A percentile compares a stretch with the other conserved stretches of the same genome.
These are phyloP conservation scores for Boloria selene DNA, from an alignment of 2,888 invertebrate species.

Conservation along the genomic window DNA sequence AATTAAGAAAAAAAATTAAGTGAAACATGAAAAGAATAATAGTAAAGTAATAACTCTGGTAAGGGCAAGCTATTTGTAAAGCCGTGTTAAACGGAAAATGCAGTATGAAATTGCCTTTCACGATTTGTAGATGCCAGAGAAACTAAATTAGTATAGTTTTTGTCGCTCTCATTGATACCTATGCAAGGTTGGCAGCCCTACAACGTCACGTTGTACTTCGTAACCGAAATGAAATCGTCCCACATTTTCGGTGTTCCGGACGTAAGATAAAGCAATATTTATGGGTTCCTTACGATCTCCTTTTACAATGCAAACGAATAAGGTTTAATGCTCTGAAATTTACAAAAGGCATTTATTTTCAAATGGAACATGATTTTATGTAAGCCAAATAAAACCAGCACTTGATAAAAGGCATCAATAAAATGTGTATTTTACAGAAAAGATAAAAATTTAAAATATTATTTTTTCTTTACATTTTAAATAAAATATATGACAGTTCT, in stretches of 20 bases:
- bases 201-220: slow-evolving; percentile 60
- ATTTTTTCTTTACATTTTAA: slow-evolving; percentile 8
- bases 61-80: slow-evolving; percentile 71
- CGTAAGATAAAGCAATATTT: slow-evolving; percentile 44
- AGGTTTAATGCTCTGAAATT: slow-evolving; percentile 31
- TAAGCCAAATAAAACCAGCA: slow-evolving; percentile 30
- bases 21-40: slow-evolving; percentile 24
- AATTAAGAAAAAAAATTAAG: slow-evolving; percentile 44
- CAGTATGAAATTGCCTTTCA: slow-evolving; percentile 80
- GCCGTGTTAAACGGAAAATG: slow-evolving; percentile 75
- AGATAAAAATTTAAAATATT: slow-evolving; percentile 19
- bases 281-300: slow-evolving; percentile 39
- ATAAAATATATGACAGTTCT: slow-evolving; percentile 1
- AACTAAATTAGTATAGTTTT: slow-evolving; percentile 76
- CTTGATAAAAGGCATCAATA: slow-evolving; percentile 34
- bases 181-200: slow-evolving; percentile 44
- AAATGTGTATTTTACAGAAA: slow-evolving; percentile 28
- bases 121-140: slow-evolving; percentile 71
- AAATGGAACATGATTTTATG: slow-evolving; percentile 32
- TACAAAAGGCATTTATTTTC: slow-evolving; percentile 32
- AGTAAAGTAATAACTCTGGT: slow-evolving; percentile 62
- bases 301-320: slow-evolving; percentile 35
- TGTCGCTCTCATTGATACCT: slow-evolving; percentile 49
- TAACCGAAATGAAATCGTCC: slow-evolving; percentile 59
- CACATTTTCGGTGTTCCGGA: slow-evolving; percentile 43